Percentiles rank a stretch among this genome's conserved stretches.
These are phyloP conservation scores for Ailuropoda melanoleuca DNA, from an alignment of 2,113 vertebrate species.

Conservation along the genomic window DNA sequence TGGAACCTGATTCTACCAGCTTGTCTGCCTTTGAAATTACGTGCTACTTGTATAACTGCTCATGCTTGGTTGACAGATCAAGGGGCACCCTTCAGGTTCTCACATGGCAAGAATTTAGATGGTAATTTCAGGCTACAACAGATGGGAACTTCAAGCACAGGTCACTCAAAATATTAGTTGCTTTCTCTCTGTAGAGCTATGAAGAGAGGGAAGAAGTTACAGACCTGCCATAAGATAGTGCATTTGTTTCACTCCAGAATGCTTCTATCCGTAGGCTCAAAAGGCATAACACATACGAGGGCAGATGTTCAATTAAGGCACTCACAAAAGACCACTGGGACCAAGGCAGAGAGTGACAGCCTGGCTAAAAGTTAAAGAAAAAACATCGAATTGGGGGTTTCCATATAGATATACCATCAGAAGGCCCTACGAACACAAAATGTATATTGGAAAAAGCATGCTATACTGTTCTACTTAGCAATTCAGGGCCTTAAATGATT, in stretches of 20 bases:
- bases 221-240: background rate
- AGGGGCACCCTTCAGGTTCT: constrained; percentile 58
- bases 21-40: constrained; percentile 36
- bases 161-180: constrained; percentile 20
- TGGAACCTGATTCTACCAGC: constrained; percentile 31
- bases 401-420: background rate
- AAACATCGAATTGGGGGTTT: background rate
- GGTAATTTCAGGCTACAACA: constrained; percentile 53
- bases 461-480: constrained; percentile 9
- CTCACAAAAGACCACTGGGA: constrained; percentile 13
- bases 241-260: constrained; percentile 32
- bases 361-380: constrained; percentile 20
- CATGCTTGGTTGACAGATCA: constrained; percentile 47
- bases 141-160: constrained; percentile 41
- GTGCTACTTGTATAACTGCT: constrained; percentile 28
- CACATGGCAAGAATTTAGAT: constrained; percentile 19
- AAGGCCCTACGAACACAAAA: constrained; percentile 31
- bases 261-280: constrained; percentile 21
- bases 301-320: constrained; percentile 32
- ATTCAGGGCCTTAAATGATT: constrained; percentile 5
- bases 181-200: constrained; percentile 35
- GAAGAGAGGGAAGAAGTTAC: background rate
- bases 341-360: constrained; percentile 18
- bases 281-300: background rate
- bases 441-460: background rate